Conservation (phyloP, 2,888 invertebrate species). For the Melanostoma mellinum region DNA sequence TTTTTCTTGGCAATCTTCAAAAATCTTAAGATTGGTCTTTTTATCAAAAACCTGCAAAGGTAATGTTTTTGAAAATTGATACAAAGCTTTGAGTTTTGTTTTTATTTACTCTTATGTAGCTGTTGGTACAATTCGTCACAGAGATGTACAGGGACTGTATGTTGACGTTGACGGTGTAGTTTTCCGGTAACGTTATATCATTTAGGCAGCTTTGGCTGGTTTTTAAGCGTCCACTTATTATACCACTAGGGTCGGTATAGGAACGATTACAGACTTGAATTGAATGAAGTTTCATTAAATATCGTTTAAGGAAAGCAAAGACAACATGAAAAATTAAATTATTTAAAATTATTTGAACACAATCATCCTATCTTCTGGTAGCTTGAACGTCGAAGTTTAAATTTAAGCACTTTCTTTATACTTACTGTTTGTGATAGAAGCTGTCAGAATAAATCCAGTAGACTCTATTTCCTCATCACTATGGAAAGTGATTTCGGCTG, state of each 20-base stretch:
- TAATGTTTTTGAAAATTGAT: not conserved
- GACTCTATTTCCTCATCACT: conserved; percentile 73
- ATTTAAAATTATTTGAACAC: too few species aligned
- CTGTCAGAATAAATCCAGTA: conserved; percentile 77
- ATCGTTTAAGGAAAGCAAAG: too few species aligned
- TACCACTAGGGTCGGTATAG: conserved; percentile 87
- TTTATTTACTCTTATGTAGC: conserved; percentile 74
- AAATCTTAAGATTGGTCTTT: conserved; percentile 74
- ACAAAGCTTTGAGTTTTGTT: not conserved
- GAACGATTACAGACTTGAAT: conserved; percentile 80
- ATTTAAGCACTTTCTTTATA: not conserved
- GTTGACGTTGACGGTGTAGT: conserved; percentile 87
- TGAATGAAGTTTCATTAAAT: not conserved
- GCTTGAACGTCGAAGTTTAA: not conserved
- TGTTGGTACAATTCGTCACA: conserved; percentile 27
- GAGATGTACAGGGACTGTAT: conserved; percentile 82
- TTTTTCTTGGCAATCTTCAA: conserved; percentile 43
- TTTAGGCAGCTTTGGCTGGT: conserved; percentile 83
- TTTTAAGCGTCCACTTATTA: conserved; percentile 82
- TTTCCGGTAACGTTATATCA: conserved; percentile 86
- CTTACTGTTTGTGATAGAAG: conserved; percentile 83
- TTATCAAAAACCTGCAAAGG: conserved; percentile 75
- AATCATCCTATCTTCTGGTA: too few species aligned
- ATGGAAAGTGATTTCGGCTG: conserved; percentile 76
- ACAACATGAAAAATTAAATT: not conserved